Evolutionary conservation across 2,113 vertebrate genomes (phyloP).

Genomic region (Cacatua alba): DNA sequence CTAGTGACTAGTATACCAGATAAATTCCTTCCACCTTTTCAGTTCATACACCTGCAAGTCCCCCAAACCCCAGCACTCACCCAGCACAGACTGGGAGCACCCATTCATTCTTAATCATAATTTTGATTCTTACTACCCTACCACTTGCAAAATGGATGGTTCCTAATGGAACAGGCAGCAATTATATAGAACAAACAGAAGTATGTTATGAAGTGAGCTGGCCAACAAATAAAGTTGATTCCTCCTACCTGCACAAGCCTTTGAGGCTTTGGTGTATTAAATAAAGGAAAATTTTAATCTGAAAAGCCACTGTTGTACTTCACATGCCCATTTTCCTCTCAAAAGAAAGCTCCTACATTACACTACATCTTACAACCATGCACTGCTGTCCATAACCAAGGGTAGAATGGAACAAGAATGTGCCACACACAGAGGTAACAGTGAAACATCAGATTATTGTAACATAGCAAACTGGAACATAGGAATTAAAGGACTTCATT

Average conservation of each 20-base stretch:
- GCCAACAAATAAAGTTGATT: neutral
- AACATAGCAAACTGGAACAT: neutral
- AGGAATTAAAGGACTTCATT: neutral
- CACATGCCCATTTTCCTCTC: neutral
- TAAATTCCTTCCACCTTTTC: neutral
- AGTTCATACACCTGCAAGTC: neutral
- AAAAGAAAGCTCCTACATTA: neutral
- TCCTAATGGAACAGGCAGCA: neutral
- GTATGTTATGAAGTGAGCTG: neutral
- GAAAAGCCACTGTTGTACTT: neutral
- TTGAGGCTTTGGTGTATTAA: neutral
- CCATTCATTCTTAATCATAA: neutral
- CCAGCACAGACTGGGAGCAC: neutral
- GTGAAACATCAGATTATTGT: neutral
- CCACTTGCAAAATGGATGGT: neutral
- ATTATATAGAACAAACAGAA: neutral
- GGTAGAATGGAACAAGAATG: neutral
- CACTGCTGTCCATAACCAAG: neutral
- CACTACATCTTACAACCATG: neutral
- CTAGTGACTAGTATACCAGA: neutral
- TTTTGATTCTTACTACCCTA: neutral
- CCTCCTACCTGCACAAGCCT: neutral
- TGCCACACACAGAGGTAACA: neutral
- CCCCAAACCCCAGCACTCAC: neutral
- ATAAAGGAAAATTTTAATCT: neutral